phyloP scores from a whole-genome alignment of 2,797 vertebrate genomes.

The Chloroceryle inda region DNA sequence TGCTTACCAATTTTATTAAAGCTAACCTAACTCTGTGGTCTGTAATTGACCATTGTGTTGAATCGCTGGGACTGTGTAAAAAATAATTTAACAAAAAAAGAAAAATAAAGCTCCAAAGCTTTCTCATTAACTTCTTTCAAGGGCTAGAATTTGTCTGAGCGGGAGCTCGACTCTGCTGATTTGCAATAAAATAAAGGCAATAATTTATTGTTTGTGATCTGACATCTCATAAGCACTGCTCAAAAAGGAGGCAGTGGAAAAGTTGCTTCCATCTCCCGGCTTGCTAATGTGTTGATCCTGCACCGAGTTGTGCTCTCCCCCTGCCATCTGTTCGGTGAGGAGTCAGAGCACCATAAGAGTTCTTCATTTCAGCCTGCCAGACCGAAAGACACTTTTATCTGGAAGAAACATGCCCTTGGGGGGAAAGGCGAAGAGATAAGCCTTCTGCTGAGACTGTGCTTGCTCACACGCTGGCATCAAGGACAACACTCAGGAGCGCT shows the following conservation, averaged over 20 bases:
- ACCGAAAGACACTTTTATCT: conserved; percentile 13
- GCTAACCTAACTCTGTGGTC: neutral
- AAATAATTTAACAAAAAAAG: neutral
- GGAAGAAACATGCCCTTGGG: neutral
- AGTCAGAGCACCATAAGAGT: neutral
- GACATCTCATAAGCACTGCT: neutral
- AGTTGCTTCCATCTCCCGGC: neutral
- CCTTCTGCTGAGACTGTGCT: conserved; percentile 22
- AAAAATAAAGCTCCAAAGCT: neutral
- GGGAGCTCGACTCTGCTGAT: neutral
- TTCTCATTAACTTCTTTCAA: neutral
- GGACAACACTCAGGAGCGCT: neutral
- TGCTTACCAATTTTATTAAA: neutral
- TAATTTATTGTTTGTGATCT: neutral
- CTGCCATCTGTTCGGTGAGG: neutral
- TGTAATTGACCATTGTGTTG: neutral
- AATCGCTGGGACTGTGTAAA: neutral
- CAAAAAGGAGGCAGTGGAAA: neutral
- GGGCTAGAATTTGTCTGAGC: neutral
- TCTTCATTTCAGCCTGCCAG: conserved; percentile 22
- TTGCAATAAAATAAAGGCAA: neutral
- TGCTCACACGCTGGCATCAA: neutral
- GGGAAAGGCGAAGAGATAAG: neutral
- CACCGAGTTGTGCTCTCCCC: neutral
- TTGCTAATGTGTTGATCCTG: neutral